Evolutionary conservation across 2,113 vertebrate genomes (phyloP).

Genomic region (Oenanthe melanoleuca): DNA sequence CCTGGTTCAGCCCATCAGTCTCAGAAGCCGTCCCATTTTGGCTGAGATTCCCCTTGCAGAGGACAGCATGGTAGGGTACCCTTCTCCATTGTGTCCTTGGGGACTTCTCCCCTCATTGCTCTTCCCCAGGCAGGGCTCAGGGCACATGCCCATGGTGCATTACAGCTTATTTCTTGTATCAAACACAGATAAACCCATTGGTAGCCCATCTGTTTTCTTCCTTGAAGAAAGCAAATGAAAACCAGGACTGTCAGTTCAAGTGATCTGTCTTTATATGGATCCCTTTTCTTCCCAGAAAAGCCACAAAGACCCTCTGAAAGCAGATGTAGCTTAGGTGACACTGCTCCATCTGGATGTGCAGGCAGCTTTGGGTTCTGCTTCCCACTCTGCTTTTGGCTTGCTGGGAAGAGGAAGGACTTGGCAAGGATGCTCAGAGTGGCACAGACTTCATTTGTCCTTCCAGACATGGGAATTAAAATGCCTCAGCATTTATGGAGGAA

Average conservation of each 20-base stretch:
- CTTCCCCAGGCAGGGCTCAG: background rate
- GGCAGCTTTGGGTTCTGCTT: background rate
- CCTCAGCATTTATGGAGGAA: background rate
- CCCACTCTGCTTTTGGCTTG: background rate
- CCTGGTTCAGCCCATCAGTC: background rate
- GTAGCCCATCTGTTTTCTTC: background rate
- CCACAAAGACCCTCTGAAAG: background rate
- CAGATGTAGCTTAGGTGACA: background rate
- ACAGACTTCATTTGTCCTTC: background rate
- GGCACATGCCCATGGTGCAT: rapidly evolving
- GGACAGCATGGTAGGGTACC: background rate
- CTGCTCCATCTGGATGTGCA: background rate
- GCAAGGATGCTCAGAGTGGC: background rate
- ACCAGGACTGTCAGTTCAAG: background rate
- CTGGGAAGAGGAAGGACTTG: background rate
- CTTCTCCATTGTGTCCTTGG: rapidly evolving
- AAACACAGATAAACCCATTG: background rate
- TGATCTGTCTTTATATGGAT: background rate
- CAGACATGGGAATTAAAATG: background rate
- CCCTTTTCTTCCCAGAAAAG: background rate
- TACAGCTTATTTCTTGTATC: background rate
- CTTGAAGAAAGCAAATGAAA: background rate
- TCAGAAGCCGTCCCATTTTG: background rate
- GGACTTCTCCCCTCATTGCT: rapidly evolving
- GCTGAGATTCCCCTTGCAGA: background rate